Evolutionary conservation across 2,113 vertebrate genomes (phyloP).

Genomic region (Lagopus leucura): DNA sequence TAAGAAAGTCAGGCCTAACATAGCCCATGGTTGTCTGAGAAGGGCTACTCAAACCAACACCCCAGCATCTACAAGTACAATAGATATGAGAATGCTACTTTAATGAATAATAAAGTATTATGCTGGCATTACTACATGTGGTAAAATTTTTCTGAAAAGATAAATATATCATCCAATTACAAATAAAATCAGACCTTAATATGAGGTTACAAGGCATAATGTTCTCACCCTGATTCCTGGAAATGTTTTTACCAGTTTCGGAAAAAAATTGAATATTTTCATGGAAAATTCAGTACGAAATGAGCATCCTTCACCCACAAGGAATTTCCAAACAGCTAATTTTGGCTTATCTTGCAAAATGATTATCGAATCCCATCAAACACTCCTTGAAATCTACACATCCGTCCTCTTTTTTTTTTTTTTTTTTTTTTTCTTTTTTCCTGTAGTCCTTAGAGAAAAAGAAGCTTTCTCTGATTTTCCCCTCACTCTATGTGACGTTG

Average conservation of each 20-base stretch:
- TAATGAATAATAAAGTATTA: background rate
- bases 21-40: background rate
- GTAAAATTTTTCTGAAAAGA: background rate
- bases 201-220: background rate
- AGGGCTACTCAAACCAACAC: background rate
- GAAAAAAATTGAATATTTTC: background rate
- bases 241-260: no score
- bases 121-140: background rate
- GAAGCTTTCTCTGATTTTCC: background rate
- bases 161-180: background rate
- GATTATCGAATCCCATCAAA: background rate
- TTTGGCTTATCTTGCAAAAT: background rate
- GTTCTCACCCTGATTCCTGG: background rate
- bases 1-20: background rate
- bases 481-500: background rate
- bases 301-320: background rate
- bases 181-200: background rate
- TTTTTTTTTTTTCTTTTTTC: background rate
- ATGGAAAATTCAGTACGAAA: background rate
- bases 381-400: background rate
- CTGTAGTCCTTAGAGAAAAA: background rate
- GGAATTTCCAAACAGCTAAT: background rate
- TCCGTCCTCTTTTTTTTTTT: no score
- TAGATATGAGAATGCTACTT: background rate
- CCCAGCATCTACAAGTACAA: background rate